A percentile compares a stretch with the other conserved stretches of the same genome.
These are phyloP conservation scores for Antennarius maculatus DNA, from an alignment of 2,797 vertebrate genomes.

Conservation along the genomic window DNA sequence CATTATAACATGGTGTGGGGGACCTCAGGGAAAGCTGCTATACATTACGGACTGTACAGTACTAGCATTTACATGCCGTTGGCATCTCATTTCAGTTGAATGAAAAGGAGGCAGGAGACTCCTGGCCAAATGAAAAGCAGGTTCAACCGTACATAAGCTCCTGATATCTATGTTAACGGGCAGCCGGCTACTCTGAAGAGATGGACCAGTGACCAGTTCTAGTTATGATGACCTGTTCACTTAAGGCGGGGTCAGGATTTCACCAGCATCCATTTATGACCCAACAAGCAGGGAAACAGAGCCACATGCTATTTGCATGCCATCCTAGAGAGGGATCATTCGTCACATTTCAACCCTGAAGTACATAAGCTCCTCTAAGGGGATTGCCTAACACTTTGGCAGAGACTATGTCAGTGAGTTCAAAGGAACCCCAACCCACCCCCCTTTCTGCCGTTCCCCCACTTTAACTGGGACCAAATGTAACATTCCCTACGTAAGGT, in stretches of 20 bases:
- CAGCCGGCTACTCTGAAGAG: background rate
- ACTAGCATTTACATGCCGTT: background rate
- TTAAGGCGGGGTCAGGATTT: constrained; percentile 2
- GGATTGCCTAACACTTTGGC: constrained; percentile 55
- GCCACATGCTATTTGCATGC: constrained; percentile 60
- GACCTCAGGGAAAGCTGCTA: background rate
- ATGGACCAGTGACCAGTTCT: constrained; percentile 8
- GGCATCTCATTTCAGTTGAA: constrained; percentile 6
- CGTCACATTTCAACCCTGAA: constrained; percentile 64
- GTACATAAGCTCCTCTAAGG: constrained; percentile 49
- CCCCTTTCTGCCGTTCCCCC: background rate
- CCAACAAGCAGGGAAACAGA: constrained; percentile 55
- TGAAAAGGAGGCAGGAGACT: background rate
- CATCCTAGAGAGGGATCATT: constrained; percentile 48
- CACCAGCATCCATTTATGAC: constrained; percentile 29
- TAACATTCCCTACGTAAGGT: constrained; percentile 20
- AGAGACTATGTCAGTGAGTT: constrained; percentile 54
- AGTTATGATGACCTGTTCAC: constrained; percentile 11
- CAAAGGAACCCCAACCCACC: constrained; percentile 36
- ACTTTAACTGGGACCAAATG: constrained; percentile 48
- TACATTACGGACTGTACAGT: background rate
- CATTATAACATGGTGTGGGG: background rate
- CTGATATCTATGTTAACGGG: background rate
- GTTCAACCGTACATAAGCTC: background rate
- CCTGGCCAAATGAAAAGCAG: background rate